phyloP scores from a whole-genome alignment of 2,797 vertebrate species.

The Scyliorhinus canicula region DNA sequence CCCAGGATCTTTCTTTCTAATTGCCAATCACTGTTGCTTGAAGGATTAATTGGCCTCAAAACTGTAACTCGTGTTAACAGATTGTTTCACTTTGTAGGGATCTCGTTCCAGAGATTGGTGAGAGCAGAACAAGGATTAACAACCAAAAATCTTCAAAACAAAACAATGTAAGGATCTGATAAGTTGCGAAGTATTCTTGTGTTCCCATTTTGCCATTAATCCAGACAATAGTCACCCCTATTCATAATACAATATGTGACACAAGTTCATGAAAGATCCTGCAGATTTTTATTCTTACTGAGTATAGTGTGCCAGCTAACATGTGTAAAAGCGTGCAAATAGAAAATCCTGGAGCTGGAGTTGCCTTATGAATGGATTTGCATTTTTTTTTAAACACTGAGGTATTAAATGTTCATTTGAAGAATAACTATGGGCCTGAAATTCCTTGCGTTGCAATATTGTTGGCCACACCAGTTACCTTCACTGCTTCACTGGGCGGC shows the following conservation, averaged over 20 bases:
- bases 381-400: background rate
- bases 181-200: background rate
- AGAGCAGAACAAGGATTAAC: conserved; percentile 81
- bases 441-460: background rate
- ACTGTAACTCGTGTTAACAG: background rate
- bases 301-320: background rate
- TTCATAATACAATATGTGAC: background rate
- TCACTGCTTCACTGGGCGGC: too few species aligned
- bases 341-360: background rate
- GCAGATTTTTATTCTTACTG: background rate
- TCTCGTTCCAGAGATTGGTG: conserved; percentile 87
- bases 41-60: background rate
- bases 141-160: conserved; percentile 59
- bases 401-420: background rate
- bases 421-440: background rate
- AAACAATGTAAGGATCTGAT: conserved; percentile 70
- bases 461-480: background rate
- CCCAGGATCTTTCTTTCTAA: too few species aligned
- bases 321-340: background rate
- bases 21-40: background rate
- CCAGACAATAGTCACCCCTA: background rate
- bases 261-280: background rate
- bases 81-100: conserved; percentile 60
- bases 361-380: background rate
- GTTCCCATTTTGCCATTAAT: background rate